phyloP scores from a whole-genome alignment of 2,888 invertebrate species.

The Galerucella nymphaeae region DNA sequence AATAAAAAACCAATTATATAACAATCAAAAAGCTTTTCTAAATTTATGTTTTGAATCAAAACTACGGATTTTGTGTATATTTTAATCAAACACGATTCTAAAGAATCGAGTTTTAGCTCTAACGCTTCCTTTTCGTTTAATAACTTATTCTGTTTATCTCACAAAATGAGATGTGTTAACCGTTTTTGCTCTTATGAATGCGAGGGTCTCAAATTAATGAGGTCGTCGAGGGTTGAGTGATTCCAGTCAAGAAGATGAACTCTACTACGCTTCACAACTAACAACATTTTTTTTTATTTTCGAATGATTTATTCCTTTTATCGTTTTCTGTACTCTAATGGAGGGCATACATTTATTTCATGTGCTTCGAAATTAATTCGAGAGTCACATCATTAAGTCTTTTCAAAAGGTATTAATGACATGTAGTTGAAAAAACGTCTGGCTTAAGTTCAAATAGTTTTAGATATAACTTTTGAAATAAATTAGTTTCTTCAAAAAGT shows the following conservation, averaged over 20 bases:
- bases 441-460: no score
- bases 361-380: not conserved
- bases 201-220: slow-evolving; percentile 28
- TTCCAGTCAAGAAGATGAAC: slow-evolving; percentile 19
- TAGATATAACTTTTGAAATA: no score
- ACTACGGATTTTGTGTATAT: not conserved
- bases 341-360: not conserved
- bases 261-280: slow-evolving; percentile 9
- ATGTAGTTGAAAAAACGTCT: no score
- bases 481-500: no score
- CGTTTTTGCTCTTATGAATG: slow-evolving; percentile 40
- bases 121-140: slow-evolving; percentile 44
- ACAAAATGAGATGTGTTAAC: slow-evolving; percentile 44
- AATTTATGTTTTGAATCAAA: not conserved
- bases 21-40: no score
- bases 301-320: slow-evolving; percentile 18
- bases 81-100: not conserved
- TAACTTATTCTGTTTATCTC: slow-evolving; percentile 47
- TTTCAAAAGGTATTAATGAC: not conserved
- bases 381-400: not conserved
- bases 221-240: slow-evolving; percentile 26
- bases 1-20: no score
- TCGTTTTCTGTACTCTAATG: not conserved
- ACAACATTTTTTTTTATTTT: not conserved
- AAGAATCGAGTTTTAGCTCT: slow-evolving; percentile 35